Percentiles rank a stretch among this genome's conserved stretches.
These are phyloP conservation scores for Sapayoa aenigma DNA, from an alignment of 2,113 vertebrate species.

Conservation along the genomic window DNA sequence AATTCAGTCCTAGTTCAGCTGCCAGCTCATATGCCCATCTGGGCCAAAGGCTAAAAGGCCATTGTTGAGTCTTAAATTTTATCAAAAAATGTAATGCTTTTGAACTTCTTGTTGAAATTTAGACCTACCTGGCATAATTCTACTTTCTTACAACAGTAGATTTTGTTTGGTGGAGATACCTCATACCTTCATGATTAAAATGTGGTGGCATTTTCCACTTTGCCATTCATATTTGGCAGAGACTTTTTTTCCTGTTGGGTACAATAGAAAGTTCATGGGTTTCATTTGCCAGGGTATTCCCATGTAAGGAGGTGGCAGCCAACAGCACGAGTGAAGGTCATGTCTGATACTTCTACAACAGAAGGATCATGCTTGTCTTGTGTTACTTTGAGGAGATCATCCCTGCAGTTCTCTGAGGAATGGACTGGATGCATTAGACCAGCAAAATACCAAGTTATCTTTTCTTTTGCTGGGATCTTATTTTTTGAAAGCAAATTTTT, in stretches of 20 bases:
- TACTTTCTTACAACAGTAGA: neutral
- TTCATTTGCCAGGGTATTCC: neutral
- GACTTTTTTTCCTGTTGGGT: neutral
- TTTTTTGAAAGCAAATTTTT: neutral
- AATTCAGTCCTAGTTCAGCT: neutral
- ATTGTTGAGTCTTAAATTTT: neutral
- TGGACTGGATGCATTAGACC: neutral
- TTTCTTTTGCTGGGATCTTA: neutral
- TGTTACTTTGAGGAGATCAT: neutral
- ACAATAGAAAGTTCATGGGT: neutral
- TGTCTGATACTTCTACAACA: neutral
- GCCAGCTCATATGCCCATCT: neutral
- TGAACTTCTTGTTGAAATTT: neutral
- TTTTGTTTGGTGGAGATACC: neutral
- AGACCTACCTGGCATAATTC: neutral
- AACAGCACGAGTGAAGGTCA: neutral
- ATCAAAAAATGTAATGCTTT: neutral
- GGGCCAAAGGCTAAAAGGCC: neutral
- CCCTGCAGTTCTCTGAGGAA: neutral
- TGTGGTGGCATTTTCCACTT: neutral
- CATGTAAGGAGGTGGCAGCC: neutral
- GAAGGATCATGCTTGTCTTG: neutral
- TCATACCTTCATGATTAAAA: neutral
- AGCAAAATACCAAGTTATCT: neutral
- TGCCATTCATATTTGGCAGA: neutral